Percentiles rank a stretch among this genome's conserved stretches.
phyloP scores from a whole-genome alignment of 2,888 invertebrate species.

The Mesorhabditis spiculigera region DNA sequence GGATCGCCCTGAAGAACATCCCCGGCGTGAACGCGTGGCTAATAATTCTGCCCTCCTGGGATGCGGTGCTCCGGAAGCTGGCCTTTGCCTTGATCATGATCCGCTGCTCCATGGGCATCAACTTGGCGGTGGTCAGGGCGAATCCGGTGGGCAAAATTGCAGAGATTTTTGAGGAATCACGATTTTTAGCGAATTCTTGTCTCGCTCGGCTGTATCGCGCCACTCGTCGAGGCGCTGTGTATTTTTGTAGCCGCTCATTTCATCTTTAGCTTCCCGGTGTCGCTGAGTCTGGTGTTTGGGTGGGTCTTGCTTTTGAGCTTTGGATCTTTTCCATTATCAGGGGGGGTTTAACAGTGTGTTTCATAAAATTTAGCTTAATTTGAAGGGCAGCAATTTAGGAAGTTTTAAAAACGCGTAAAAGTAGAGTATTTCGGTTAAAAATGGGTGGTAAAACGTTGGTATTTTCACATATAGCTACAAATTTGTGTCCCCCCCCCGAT shows the following conservation, averaged over 20 bases:
- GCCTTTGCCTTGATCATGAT: conserved; percentile 18
- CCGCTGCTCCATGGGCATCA: conserved; percentile 16
- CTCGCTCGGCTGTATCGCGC: conserved; percentile 10
- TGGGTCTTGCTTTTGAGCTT: neutral
- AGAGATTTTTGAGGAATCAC: neutral
- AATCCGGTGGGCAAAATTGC: conserved; percentile 8
- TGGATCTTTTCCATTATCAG: no score
- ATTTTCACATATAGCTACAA: no score
- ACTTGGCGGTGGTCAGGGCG: conserved; percentile 9
- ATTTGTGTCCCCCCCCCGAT: no score
- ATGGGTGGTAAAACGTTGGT: no score
- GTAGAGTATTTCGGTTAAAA: no score
- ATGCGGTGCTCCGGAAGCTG: conserved; percentile 15
- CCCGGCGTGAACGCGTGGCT: conserved; percentile 11
- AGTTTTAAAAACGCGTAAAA: no score
- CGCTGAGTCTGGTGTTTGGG: conserved; percentile 15
- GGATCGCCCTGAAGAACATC: conserved; percentile 15
- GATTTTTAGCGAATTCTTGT: conserved; percentile 11
- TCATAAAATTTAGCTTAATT: no score
- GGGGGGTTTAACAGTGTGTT: no score
- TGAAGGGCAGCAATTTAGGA: no score
- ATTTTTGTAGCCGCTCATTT: conserved; percentile 15
- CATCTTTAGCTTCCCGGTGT: conserved; percentile 10
- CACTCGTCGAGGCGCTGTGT: conserved; percentile 12
- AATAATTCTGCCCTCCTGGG: conserved; percentile 11